Percentiles rank a stretch among this genome's conserved stretches.
Conservation (phyloP, 2,888 invertebrate genomes). For the Ryuthela nishihirai region DNA sequence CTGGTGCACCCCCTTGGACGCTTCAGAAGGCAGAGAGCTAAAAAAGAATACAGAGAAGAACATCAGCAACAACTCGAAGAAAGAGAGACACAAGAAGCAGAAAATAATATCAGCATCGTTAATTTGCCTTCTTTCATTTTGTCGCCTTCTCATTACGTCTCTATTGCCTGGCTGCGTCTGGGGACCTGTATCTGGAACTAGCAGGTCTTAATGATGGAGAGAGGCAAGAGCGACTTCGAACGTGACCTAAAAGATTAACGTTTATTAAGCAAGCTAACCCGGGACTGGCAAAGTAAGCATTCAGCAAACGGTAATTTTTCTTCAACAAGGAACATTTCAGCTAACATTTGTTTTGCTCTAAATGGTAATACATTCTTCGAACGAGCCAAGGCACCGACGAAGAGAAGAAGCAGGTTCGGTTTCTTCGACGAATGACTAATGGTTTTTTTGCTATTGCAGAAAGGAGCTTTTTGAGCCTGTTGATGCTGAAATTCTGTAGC, state of each 20-base stretch:
- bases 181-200: slow-evolving; percentile 35
- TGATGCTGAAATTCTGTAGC: no score
- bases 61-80: slow-evolving; percentile 4
- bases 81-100: slow-evolving; percentile 27
- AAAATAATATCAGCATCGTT: slow-evolving; percentile 31
- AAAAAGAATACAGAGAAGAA: slow-evolving; percentile 8
- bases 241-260: slow-evolving; percentile 40
- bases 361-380: no score
- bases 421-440: no score
- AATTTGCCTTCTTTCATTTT: slow-evolving; percentile 38
- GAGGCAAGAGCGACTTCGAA: no score
- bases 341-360: no score
- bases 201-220: slow-evolving; percentile 33
- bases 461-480: no score
- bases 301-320: no score
- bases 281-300: no score
- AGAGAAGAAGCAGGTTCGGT: no score
- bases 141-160: slow-evolving; percentile 33
- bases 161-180: slow-evolving; percentile 32
- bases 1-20: slow-evolving; percentile 4
- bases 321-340: no score
- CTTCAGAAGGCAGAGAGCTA: background rate
- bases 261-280: slow-evolving; percentile 30
- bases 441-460: no score
- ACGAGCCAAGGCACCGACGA: no score